phyloP scores from a whole-genome alignment of 1,140 invertebrate genomes.

The Saccostrea glomerata region DNA sequence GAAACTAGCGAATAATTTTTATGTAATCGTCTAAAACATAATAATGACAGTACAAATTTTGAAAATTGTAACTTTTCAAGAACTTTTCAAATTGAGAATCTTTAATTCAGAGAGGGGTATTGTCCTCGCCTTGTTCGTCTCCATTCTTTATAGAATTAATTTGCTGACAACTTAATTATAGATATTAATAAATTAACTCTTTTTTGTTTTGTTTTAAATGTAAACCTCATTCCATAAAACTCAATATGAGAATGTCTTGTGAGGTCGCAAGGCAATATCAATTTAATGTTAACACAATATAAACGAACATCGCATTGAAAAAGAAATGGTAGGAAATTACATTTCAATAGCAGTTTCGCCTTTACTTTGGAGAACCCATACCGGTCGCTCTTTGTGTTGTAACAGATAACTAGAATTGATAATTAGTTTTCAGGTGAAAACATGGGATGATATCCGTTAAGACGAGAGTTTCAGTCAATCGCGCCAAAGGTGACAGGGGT shows the following conservation, averaged over 20 bases:
- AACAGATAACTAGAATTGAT: conserved; percentile 46
- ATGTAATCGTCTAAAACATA: too few relatives aligned
- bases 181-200: background rate
- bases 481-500: conserved; percentile 39
- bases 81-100: too few relatives aligned
- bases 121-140: too few relatives aligned
- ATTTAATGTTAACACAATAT: conserved; percentile 41
- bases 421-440: conserved; percentile 54
- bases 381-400: conserved; percentile 12
- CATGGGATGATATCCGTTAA: conserved; percentile 46
- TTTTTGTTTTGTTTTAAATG: conserved; percentile 14
- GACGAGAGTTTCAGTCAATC: conserved; percentile 34
- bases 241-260: conserved; percentile 31
- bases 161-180: background rate
- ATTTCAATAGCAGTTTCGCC: conserved; percentile 35
- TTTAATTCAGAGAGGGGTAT: too few relatives aligned
- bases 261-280: conserved; percentile 34
- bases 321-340: conserved; percentile 21
- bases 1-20: too few relatives aligned
- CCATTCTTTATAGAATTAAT: too few relatives aligned
- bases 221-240: background rate
- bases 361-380: conserved; percentile 25
- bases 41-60: too few relatives aligned
- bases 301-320: conserved; percentile 34
- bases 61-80: too few relatives aligned